Evolutionary conservation across 2,888 invertebrate species (phyloP).

Genomic region (Caenorhabditis sp.): DNA sequence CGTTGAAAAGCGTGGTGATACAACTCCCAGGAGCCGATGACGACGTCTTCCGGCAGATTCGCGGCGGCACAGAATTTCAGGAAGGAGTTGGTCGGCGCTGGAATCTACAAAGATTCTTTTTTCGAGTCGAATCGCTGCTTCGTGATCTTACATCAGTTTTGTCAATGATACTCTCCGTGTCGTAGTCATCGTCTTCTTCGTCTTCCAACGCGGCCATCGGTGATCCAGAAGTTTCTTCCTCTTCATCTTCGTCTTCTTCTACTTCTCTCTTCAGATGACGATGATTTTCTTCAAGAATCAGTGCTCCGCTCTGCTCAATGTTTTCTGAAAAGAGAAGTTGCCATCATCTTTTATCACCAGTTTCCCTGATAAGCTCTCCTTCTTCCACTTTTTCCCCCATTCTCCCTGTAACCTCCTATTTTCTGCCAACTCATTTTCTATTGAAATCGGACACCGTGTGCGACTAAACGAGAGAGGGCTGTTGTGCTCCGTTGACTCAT

Average conservation of each 20-base stretch:
- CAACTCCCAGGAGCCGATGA: constrained; percentile 35
- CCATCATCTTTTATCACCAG: constrained; percentile 10
- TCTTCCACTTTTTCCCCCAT: background rate
- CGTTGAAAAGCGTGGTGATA: constrained; percentile 42
- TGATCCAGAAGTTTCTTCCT: constrained; percentile 6
- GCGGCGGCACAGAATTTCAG: constrained; percentile 5
- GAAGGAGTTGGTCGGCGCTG: constrained; percentile 13
- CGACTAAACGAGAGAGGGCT: too few relatives aligned
- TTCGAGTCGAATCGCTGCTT: background rate
- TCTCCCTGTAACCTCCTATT: background rate
- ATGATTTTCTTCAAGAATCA: background rate
- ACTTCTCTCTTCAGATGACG: constrained; percentile 1
- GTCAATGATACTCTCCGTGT: constrained; percentile 41
- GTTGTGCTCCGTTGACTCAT: background rate
- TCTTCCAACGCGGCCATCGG: constrained; percentile 29
- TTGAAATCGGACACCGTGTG: constrained; percentile 20
- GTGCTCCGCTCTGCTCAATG: constrained; percentile 25
- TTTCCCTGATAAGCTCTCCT: constrained; percentile 10
- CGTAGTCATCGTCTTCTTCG: constrained; percentile 49
- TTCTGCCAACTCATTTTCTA: background rate
- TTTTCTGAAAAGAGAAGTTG: constrained; percentile 21
- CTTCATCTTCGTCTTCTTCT: constrained; percentile 31
- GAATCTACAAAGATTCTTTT: constrained; percentile 16
- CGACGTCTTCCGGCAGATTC: constrained; percentile 12
- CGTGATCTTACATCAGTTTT: constrained; percentile 27